A percentile compares a stretch with the other conserved stretches of the same genome.
phyloP scores from a whole-genome alignment of 2,888 invertebrate genomes.

The Tinea pellionella region DNA sequence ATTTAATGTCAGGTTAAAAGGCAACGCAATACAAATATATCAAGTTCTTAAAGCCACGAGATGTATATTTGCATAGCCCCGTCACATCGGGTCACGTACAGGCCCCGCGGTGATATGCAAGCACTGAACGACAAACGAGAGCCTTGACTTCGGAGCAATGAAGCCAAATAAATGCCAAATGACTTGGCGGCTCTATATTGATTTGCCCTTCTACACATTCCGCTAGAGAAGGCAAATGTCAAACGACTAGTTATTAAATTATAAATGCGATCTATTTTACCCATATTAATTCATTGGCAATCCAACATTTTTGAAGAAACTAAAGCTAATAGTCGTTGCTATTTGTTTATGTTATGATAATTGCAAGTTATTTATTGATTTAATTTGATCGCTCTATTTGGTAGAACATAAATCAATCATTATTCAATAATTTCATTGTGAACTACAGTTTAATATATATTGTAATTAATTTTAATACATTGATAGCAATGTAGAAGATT shows the following conservation, averaged over 20 bases:
- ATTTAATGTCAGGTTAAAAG: neutral
- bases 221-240: conserved; percentile 1
- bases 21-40: neutral
- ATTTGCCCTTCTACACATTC: neutral
- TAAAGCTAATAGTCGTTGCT: too few species aligned
- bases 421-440: neutral
- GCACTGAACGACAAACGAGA: conserved; percentile 1
- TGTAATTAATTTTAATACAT: neutral
- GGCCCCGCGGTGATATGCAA: conserved; percentile 13
- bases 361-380: too few species aligned
- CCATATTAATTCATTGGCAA: neutral
- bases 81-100: conserved; percentile 15
- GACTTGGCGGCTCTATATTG: neutral
- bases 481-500: neutral
- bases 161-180: neutral
- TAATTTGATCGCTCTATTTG: neutral
- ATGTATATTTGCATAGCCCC: conserved; percentile 15
- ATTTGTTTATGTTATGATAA: too few species aligned
- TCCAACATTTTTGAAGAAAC: too few species aligned
- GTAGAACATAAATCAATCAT: neutral
- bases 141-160: conserved; percentile 16
- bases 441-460: neutral
- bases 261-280: neutral
- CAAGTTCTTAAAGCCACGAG: neutral
- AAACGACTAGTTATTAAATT: neutral